Evolutionary conservation across 2,888 invertebrate genomes (phyloP), one percentile per base, ranked within the genome.

Genomic region (Latrodectus hesperus): DNA sequence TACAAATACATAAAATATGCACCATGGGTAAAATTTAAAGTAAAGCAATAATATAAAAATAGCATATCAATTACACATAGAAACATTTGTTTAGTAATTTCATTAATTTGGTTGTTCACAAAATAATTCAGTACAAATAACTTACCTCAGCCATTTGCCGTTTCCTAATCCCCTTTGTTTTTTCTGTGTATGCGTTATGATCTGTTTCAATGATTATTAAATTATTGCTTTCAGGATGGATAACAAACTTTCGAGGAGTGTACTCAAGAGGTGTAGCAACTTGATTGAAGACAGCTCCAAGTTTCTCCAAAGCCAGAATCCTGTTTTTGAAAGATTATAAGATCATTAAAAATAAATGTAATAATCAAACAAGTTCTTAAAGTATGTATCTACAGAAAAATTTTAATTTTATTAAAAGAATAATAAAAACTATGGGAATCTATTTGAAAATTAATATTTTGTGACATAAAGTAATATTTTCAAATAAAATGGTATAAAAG

Each of bases 201-300:
- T 99, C 99, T 14, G 99, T 98, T 93, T 99, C 99, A 68, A 99
- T 95, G 81, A 98, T 94, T 75, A 99, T 94, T 81, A 99, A 94
- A 91, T 98, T 96, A 53, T 96, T 96, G 22, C 96, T 96, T 91
- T 98, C 98, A 3, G 95, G 95, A 92, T 99, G 98, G 84, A 99
- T 96, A 22, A 96, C 95, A 92, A 99, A 98, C 91, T 97, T 96
- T 73, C 99, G 94, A 0, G 99, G 99, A 0, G 99, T 99, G 91
- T 97, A 98, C 90, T 98, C 98, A 78, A 99, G 93, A 0, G 97
- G 97, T 91, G 97, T 95, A 49, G 89, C 86, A 80, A 93, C 93
- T 92, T 99, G 99, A 93, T 99, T 99, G 92, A 99, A 99, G 4
- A 99, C 98, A 0, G 98, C 99, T 0, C 99, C 99, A 1, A 99